Conservation (phyloP, 2,797 vertebrate species). For the Falco peregrinus region DNA sequence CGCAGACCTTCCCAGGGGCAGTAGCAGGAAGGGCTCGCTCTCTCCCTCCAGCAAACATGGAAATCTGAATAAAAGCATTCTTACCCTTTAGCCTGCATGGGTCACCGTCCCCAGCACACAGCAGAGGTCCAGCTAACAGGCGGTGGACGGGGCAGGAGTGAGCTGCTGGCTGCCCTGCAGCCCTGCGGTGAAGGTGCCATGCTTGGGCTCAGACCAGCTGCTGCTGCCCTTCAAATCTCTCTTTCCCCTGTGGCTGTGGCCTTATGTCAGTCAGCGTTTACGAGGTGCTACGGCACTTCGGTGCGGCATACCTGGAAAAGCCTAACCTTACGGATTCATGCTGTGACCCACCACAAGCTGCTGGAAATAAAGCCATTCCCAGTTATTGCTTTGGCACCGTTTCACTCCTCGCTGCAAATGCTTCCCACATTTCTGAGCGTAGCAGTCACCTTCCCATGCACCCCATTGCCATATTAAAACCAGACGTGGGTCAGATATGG, state of each 20-base stretch:
- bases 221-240: not conserved
- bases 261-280: not conserved
- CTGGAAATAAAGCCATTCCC: not conserved
- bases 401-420: not conserved
- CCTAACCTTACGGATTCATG: not conserved
- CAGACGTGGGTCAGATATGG: not conserved
- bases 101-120: not conserved
- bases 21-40: not conserved
- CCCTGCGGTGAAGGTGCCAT: not conserved
- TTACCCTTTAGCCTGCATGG: not conserved
- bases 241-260: not conserved
- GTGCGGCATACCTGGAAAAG: accelerated
- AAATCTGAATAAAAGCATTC: not conserved
- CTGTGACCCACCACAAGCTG: not conserved
- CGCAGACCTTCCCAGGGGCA: not conserved
- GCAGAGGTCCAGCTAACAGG: not conserved
- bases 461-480: not conserved
- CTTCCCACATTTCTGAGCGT: not conserved
- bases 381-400: not conserved
- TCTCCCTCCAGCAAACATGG: not conserved
- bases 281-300: not conserved
- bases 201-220: not conserved
- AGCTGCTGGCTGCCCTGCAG: not conserved
- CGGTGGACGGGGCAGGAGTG: accelerated
- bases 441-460: not conserved